Evolutionary conservation across 2,797 vertebrate genomes (phyloP), one percentile per base, ranked within the genome.

Genomic region (Poeciliopsis infans): DNA sequence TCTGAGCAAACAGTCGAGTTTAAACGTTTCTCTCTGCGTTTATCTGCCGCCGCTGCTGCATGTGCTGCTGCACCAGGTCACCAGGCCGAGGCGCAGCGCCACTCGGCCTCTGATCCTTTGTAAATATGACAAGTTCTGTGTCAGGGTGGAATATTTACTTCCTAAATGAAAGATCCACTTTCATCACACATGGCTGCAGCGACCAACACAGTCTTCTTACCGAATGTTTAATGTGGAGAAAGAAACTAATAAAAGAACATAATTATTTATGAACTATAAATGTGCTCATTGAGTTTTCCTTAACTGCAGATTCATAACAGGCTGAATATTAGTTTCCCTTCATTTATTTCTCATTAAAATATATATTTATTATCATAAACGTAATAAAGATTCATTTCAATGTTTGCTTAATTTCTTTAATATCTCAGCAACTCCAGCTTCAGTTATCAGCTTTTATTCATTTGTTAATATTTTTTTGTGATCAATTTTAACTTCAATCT

Each of bases 21-120:
- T 75, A 72, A 80, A 85, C 10, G 43, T 61, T 45, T 71, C 86
- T 83, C 69, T 83, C 72, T 73, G 49, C 49, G 4, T 89, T 82
- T 79, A 75, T 87, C 86, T 79, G 71, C 74, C 68, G 46, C 51
- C 53, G 80, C 76, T 72, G 79, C 88, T 93, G 84, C 89, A 91
- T 91, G 79, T 86, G 78, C 79, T 86, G 75, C 82, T 83, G 86
- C 84, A 39, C 33, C 77, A 82, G 78, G 89, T 89, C 86, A 85
- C 80, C 73, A 72, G 79, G 72, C 79, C 49, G 80, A 77, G 75
- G 83, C 71, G 77, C 39, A 76, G 78, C 2, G 53, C 23, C 61
- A 41, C 88, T 88, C 81, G 11, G n/a, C 70, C 72, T 78, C 20
- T 74, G 55, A 82, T 86, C 78, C 70, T 0, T 59, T 64, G 75